These are phyloP conservation scores for Andrena cerasifolii DNA, from an alignment of 1,140 invertebrate genomes.

Conservation along the genomic window DNA sequence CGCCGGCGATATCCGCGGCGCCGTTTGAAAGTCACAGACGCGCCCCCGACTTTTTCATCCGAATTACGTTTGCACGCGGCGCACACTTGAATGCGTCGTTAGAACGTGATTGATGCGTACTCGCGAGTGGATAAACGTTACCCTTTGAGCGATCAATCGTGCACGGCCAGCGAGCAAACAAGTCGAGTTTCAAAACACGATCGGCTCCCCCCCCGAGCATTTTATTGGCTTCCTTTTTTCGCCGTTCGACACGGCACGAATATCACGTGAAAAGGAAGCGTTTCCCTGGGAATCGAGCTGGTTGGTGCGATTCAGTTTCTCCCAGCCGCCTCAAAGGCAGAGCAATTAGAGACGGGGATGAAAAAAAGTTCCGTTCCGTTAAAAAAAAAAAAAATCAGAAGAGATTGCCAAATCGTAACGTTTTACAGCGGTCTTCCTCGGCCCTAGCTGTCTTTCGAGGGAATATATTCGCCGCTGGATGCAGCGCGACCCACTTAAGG, in stretches of 20 bases:
- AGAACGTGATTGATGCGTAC: slow-evolving; percentile 54
- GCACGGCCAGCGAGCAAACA: slow-evolving; percentile 23
- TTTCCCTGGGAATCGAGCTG: background rate
- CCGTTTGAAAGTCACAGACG: background rate
- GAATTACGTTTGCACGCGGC: slow-evolving; percentile 36
- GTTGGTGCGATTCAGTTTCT: background rate
- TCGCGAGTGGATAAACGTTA: no score
- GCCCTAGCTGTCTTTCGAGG: background rate
- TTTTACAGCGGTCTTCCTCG: background rate
- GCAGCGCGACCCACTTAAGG: background rate
- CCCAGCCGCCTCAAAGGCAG: background rate
- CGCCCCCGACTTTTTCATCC: slow-evolving; percentile 24
- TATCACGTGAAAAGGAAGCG: background rate
- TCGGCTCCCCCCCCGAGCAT: slow-evolving; percentile 6
- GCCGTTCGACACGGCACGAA: background rate
- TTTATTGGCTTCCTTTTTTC: slow-evolving; percentile 22
- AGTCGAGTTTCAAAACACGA: slow-evolving; percentile 41
- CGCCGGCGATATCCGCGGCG: no score
- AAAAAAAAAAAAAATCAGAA: no score
- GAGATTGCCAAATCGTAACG: background rate
- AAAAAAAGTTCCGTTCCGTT: no score
- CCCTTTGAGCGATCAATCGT: slow-evolving; percentile 56
- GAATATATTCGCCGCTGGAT: background rate
- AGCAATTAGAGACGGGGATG: slow-evolving; percentile 1
- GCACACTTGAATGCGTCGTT: slow-evolving; percentile 49